phyloP scores from a whole-genome alignment of 1,140 invertebrate genomes.

The Pseudobourletiella spinata region DNA sequence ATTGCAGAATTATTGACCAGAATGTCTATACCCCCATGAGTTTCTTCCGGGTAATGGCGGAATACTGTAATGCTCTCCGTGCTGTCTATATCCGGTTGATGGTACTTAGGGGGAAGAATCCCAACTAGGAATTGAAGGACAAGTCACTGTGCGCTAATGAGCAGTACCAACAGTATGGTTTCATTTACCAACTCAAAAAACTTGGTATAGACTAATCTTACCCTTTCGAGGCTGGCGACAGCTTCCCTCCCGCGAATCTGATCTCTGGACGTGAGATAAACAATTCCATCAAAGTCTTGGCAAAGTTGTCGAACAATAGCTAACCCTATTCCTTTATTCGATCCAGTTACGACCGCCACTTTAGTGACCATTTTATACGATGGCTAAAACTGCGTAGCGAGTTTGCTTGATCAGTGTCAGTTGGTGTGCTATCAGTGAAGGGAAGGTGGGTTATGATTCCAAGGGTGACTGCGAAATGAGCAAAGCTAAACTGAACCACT shows the following conservation, averaged over 20 bases:
- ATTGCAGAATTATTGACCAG: slow-evolving; percentile 78
- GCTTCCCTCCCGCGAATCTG: slow-evolving; percentile 28
- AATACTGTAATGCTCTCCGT: slow-evolving; percentile 50
- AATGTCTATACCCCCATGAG: slow-evolving; percentile 64
- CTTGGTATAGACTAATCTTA: not conserved
- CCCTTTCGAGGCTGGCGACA: not conserved
- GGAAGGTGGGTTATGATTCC: too few relatives aligned
- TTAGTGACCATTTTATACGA: too few relatives aligned
- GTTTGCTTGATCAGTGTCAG: too few relatives aligned
- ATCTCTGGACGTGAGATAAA: slow-evolving; percentile 56
- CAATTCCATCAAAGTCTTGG: slow-evolving; percentile 51
- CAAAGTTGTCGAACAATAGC: slow-evolving; percentile 58
- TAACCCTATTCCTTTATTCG: slow-evolving; percentile 66
- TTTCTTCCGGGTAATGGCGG: slow-evolving; percentile 50
- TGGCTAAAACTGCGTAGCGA: too few relatives aligned
- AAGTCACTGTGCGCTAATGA: not conserved
- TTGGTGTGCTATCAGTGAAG: too few relatives aligned
- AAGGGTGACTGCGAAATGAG: too few relatives aligned
- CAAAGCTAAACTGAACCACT: too few relatives aligned
- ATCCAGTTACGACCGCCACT: slow-evolving; percentile 51
- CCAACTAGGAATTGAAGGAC: slow-evolving; percentile 37
- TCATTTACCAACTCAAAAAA: not conserved
- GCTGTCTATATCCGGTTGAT: slow-evolving; percentile 58
- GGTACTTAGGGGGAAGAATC: slow-evolving; percentile 50
- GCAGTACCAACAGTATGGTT: not conserved